Percentiles rank a stretch among this genome's conserved stretches.
Evolutionary conservation across 1,140 invertebrate genomes (phyloP).

Genomic region (Drosophila azteca): DNA sequence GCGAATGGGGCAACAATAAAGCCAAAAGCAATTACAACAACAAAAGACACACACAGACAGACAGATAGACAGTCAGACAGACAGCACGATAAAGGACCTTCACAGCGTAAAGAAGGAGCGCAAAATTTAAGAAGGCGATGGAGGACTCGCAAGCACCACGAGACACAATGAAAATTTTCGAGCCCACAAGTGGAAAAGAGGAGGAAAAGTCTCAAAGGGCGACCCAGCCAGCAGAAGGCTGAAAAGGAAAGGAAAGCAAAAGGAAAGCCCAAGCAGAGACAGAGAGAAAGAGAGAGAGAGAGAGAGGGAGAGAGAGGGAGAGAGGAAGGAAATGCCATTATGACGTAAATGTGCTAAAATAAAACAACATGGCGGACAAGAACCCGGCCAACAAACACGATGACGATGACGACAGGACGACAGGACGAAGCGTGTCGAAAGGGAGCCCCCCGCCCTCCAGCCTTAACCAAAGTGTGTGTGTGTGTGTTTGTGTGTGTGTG

Average conservation of each 20-base stretch:
- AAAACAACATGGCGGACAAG: slow-evolving; percentile 80
- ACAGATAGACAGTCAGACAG: slow-evolving; percentile 24
- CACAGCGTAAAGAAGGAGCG: slow-evolving; percentile 21
- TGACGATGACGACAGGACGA: slow-evolving; percentile 47
- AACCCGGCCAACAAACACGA: slow-evolving; percentile 53
- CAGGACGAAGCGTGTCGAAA: slow-evolving; percentile 72
- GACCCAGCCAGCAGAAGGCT: slow-evolving; percentile 10
- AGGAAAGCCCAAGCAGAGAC: slow-evolving; percentile 14
- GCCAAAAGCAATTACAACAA: slow-evolving; percentile 63
- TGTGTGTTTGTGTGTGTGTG: slow-evolving; percentile 25
- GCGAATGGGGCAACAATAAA: slow-evolving; percentile 64
- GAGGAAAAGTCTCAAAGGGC: slow-evolving; percentile 67
- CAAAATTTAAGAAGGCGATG: slow-evolving; percentile 65
- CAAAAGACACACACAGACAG: slow-evolving; percentile 10
- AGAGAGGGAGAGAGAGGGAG: slow-evolving; percentile 49
- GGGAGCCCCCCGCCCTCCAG: slow-evolving; percentile 15
- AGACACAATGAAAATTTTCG: slow-evolving; percentile 73
- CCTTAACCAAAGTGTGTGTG: slow-evolving; percentile 12
- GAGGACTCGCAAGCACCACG: slow-evolving; percentile 32
- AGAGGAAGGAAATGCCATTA: slow-evolving; percentile 81
- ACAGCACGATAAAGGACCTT: slow-evolving; percentile 54
- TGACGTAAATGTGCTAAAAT: slow-evolving; percentile 82
- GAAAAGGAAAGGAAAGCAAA: slow-evolving; percentile 51
- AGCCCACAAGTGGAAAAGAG: slow-evolving; percentile 34
- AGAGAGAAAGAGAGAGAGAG: slow-evolving; percentile 28